A percentile compares a stretch with the other conserved stretches of the same genome.
Conservation (phyloP, 2,113 vertebrate genomes). For the Oreochromis aureus region DNA sequence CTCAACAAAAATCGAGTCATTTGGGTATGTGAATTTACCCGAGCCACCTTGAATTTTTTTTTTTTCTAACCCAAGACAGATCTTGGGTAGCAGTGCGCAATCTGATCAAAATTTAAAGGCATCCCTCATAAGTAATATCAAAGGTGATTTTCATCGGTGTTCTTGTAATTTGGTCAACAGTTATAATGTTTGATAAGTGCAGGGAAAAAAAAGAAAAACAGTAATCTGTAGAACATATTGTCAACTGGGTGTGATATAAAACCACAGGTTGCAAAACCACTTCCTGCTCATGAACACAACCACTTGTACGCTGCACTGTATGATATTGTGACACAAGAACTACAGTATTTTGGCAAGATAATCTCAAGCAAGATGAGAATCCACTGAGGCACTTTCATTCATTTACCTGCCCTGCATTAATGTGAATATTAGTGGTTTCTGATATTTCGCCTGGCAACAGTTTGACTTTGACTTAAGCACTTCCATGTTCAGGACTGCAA, state of each 20-base stretch:
- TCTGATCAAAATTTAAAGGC: background rate
- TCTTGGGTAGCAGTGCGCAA: background rate
- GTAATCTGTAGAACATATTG: slow-evolving; percentile 31
- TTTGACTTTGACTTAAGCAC: background rate
- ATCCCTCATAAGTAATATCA: background rate
- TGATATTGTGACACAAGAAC: slow-evolving; percentile 34
- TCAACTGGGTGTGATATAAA: slow-evolving; percentile 69
- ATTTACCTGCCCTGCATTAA: background rate
- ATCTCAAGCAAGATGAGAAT: background rate
- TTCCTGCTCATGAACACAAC: slow-evolving; percentile 71
- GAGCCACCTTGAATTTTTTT: background rate
- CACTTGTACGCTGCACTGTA: slow-evolving; percentile 45
- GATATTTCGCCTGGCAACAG: background rate
- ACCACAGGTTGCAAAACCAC: slow-evolving; percentile 76
- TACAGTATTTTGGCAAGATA: background rate
- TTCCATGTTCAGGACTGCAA: background rate
- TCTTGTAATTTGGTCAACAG: background rate
- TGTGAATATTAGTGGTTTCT: background rate
- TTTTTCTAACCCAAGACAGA: background rate
- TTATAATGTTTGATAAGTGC: background rate
- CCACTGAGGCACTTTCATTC: background rate
- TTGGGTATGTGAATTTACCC: background rate
- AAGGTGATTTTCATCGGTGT: background rate
- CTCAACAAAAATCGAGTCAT: background rate
- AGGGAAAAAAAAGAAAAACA: background rate